These are phyloP conservation scores for Zoanthus solanderi DNA, from an alignment of 92 coral and sea anemone genomes.

Conservation along the genomic window DNA sequence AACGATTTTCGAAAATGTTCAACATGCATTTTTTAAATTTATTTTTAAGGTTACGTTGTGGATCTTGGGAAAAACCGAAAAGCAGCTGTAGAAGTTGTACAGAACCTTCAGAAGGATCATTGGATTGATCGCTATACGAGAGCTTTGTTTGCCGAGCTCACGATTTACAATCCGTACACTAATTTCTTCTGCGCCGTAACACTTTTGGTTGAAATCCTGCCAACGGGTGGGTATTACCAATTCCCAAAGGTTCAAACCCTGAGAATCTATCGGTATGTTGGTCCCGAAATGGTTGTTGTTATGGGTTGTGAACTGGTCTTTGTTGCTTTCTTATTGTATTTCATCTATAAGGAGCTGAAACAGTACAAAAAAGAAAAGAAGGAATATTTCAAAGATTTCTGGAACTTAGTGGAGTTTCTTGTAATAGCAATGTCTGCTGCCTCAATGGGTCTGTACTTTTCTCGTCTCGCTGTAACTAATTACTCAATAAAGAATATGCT, in stretches of 20 bases:
- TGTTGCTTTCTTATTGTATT: slow-evolving; percentile 77
- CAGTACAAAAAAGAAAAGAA: slow-evolving; percentile 67
- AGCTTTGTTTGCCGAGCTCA: slow-evolving; percentile 85
- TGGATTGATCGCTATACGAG: slow-evolving; percentile 91
- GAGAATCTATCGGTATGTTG: slow-evolving; percentile 84
- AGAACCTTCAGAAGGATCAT: slow-evolving; percentile 31
- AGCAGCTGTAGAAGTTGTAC: slow-evolving; percentile 41
- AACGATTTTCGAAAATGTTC: too few relatives aligned
- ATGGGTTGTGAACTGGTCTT: slow-evolving; percentile 88
- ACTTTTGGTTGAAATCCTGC: slow-evolving; percentile 73
- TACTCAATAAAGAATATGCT: slow-evolving; percentile 73
- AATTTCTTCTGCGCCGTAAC: slow-evolving; percentile 90
- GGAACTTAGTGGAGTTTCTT: slow-evolving; percentile 88
- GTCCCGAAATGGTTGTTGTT: slow-evolving; percentile 90
- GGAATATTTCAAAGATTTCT: slow-evolving; percentile 76
- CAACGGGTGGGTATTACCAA: slow-evolving; percentile 81
- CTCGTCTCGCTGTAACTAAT: slow-evolving; percentile 59
- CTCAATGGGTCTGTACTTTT: slow-evolving; percentile 55
- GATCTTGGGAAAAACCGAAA: slow-evolving; percentile 72
- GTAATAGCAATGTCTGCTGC: slow-evolving; percentile 79
- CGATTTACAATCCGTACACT: slow-evolving; percentile 81
- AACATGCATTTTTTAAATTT: too few relatives aligned
- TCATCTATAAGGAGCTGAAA: slow-evolving; percentile 79
- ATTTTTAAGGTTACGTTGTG: slow-evolving; percentile 77
- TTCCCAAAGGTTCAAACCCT: slow-evolving; percentile 80